Conservation (phyloP, 2,888 invertebrate species). For the Cinara cedri region DNA sequence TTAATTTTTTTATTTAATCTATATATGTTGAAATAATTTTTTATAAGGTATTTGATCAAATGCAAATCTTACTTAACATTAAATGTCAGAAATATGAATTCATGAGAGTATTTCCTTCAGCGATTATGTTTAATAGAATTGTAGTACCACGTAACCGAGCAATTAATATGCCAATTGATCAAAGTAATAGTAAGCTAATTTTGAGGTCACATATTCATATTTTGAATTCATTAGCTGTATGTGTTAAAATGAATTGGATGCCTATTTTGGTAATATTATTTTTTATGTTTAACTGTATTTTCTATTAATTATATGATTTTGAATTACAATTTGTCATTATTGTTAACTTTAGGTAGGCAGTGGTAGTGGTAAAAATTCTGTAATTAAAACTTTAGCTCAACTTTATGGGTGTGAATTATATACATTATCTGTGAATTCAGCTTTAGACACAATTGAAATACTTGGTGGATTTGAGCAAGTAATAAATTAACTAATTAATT, state of each 20-base stretch:
- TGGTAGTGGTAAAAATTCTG: constrained; percentile 80
- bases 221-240: constrained; percentile 81
- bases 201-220: constrained; percentile 70
- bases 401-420: constrained; percentile 76
- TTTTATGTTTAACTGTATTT: constrained; percentile 4
- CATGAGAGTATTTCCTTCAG: constrained; percentile 34
- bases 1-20: background rate
- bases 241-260: constrained; percentile 91
- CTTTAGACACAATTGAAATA: constrained; percentile 93
- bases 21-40: background rate
- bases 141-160: constrained; percentile 31
- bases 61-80: background rate
- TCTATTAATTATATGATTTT: background rate
- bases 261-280: constrained; percentile 75
- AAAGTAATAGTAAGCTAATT: constrained; percentile 64
- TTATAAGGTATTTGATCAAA: constrained; percentile 11
- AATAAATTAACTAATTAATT: constrained; percentile 60
- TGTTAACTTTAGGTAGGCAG: constrained; percentile 70
- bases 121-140: constrained; percentile 43
- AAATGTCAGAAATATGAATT: constrained; percentile 21
- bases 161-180: constrained; percentile 57
- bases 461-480: constrained; percentile 98
- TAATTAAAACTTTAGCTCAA: constrained; percentile 77
- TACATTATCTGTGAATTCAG: constrained; percentile 82
- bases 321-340: constrained; percentile 24